These are phyloP conservation scores for Syngnathus acus DNA, from an alignment of 2,797 vertebrate genomes.

Conservation along the genomic window DNA sequence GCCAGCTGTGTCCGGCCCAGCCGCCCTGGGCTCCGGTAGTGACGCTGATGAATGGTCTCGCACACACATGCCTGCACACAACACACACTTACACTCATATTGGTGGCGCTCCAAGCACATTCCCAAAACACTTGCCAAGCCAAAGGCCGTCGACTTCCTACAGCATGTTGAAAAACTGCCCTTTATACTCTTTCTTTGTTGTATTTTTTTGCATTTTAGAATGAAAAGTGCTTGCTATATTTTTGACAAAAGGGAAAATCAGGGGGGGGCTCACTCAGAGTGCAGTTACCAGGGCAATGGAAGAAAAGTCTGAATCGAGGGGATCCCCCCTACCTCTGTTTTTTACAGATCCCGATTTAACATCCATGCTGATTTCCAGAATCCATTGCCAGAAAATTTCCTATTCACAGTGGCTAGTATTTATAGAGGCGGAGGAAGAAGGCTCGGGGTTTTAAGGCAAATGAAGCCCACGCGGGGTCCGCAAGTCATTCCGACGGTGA, in stretches of 20 bases:
- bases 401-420: slow-evolving; percentile 3
- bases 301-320: slow-evolving; percentile 48
- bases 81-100: slow-evolving; percentile 25
- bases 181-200: slow-evolving; percentile 5
- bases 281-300: neutral
- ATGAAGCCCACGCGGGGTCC: slow-evolving; percentile 59
- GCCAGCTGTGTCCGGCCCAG: slow-evolving; percentile 64
- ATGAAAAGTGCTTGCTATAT: neutral
- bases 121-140: slow-evolving; percentile 52
- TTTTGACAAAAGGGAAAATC: neutral
- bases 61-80: slow-evolving; percentile 16
- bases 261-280: slow-evolving; percentile 7
- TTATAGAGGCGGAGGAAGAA: slow-evolving; percentile 6
- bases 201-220: slow-evolving; percentile 1
- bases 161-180: slow-evolving; percentile 35
- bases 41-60: slow-evolving; percentile 57
- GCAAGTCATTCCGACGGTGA: slow-evolving; percentile 55
- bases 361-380: slow-evolving; percentile 23
- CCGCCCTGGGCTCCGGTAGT: slow-evolving; percentile 62
- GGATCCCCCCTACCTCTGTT: slow-evolving; percentile 16
- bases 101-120: slow-evolving; percentile 50
- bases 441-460: slow-evolving; percentile 45
- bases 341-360: neutral
- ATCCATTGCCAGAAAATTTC: slow-evolving; percentile 3
- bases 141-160: slow-evolving; percentile 49